phyloP scores from a whole-genome alignment of 1,140 invertebrate genomes.

The Augochlora pura region DNA sequence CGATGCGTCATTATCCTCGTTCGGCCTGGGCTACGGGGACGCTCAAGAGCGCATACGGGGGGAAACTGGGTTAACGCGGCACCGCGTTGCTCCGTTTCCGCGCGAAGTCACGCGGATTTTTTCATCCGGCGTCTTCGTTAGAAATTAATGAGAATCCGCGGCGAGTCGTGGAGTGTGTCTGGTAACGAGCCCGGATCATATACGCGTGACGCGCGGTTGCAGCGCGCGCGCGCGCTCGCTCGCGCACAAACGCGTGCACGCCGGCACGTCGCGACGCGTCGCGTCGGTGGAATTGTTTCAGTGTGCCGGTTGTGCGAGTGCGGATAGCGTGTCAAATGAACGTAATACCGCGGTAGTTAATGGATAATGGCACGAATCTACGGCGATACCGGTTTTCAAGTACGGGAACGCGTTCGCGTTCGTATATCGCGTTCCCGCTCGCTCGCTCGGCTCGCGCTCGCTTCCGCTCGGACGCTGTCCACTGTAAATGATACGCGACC shows the following conservation, averaged over 20 bases:
- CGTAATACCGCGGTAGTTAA: constrained; percentile 65
- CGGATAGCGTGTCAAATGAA: constrained; percentile 71
- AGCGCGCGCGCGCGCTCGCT: background rate
- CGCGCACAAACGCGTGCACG: background rate
- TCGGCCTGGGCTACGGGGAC: constrained; percentile 23
- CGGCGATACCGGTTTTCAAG: constrained; percentile 66
- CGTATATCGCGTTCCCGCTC: background rate
- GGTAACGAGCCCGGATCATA: constrained; percentile 30
- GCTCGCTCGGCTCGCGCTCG: background rate
- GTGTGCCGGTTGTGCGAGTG: constrained; percentile 33
- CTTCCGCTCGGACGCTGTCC: background rate
- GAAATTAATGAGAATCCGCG: constrained; percentile 39
- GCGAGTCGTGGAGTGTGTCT: background rate
- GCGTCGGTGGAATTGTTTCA: constrained; percentile 31
- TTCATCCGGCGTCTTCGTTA: constrained; percentile 26
- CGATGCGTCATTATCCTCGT: constrained; percentile 42
- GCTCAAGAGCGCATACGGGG: background rate
- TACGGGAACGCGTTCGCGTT: constrained; percentile 9
- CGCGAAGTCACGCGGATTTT: background rate
- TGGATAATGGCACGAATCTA: constrained; percentile 68
- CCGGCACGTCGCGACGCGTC: background rate
- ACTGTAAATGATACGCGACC: constrained; percentile 34
- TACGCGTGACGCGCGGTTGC: constrained; percentile 30
- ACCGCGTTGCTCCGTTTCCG: constrained; percentile 3
- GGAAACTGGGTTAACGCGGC: constrained; percentile 37